phyloP scores from a whole-genome alignment of 2,888 invertebrate species.

The Meloe dianella region DNA sequence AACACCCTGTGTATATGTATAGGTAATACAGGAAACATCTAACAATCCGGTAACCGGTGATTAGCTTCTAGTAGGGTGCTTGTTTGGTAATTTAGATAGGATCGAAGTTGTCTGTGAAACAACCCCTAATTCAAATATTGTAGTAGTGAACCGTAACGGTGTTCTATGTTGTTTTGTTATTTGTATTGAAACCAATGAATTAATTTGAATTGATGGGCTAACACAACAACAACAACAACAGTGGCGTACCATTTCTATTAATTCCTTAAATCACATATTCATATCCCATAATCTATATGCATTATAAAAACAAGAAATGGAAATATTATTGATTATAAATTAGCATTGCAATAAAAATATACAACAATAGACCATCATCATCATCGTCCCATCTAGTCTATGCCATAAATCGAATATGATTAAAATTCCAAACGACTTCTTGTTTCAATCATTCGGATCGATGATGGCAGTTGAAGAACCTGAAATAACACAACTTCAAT shows the following conservation, averaged over 20 bases:
- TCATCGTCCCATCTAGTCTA: not conserved
- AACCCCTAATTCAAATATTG: slow-evolving; percentile 44
- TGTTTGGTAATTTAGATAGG: slow-evolving; percentile 53
- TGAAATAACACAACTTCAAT: not conserved
- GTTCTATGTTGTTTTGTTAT: slow-evolving; percentile 2
- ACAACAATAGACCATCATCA: slow-evolving; percentile 7
- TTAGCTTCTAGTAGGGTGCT: slow-evolving; percentile 48
- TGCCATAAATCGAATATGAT: not conserved
- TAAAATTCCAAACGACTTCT: not conserved
- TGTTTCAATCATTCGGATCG: slow-evolving; percentile 11
- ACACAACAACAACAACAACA: no score
- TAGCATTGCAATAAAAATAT: slow-evolving; percentile 8
- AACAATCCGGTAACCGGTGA: slow-evolving; percentile 41
- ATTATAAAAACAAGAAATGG: not conserved
- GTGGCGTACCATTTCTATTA: not conserved
- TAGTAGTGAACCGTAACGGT: slow-evolving; percentile 18
- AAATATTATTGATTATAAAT: not conserved
- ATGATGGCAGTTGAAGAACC: slow-evolving; percentile 12
- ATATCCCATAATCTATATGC: not conserved
- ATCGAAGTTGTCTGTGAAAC: slow-evolving; percentile 54
- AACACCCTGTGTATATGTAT: not conserved
- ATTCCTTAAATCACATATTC: not conserved
- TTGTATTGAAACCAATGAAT: slow-evolving; percentile 1
- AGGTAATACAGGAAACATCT: slow-evolving; percentile 21
- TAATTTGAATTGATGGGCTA: not conserved